These are phyloP conservation scores for Drosophila cracens DNA, from an alignment of 2,888 invertebrate genomes.

Conservation along the genomic window DNA sequence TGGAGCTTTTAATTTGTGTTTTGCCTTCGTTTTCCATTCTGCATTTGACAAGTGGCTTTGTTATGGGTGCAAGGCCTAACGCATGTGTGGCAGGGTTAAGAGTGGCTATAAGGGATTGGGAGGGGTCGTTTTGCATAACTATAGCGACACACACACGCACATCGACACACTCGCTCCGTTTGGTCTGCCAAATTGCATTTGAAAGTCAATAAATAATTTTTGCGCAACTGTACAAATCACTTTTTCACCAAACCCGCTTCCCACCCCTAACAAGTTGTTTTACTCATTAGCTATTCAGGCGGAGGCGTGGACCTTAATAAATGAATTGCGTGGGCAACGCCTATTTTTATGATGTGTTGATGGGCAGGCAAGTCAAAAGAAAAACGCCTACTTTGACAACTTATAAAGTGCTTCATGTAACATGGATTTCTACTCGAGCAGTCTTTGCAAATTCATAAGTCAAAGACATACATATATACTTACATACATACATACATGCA, in stretches of 20 bases:
- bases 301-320: constrained; percentile 49
- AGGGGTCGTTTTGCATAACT: constrained; percentile 42
- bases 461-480: not conserved
- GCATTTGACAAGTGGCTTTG: constrained; percentile 71
- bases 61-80: constrained; percentile 32
- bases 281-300: constrained; percentile 70
- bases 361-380: not conserved
- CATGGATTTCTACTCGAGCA: constrained; percentile 7
- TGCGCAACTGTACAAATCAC: constrained; percentile 43
- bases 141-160: constrained; percentile 33
- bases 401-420: constrained; percentile 28
- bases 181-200: constrained; percentile 77
- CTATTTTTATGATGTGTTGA: constrained; percentile 1
- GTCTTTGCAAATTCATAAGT: constrained; percentile 2
- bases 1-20: constrained; percentile 71
- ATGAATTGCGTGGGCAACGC: constrained; percentile 38
- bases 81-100: constrained; percentile 3
- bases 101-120: not conserved
- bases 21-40: constrained; percentile 54
- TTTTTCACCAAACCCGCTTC: constrained; percentile 19
- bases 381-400: constrained; percentile 41
- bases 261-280: not conserved
- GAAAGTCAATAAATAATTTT: constrained; percentile 79
- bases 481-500: not conserved
- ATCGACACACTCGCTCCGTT: not conserved